phyloP scores from a whole-genome alignment of 1,140 invertebrate species.

The Nixonia krombeini region DNA sequence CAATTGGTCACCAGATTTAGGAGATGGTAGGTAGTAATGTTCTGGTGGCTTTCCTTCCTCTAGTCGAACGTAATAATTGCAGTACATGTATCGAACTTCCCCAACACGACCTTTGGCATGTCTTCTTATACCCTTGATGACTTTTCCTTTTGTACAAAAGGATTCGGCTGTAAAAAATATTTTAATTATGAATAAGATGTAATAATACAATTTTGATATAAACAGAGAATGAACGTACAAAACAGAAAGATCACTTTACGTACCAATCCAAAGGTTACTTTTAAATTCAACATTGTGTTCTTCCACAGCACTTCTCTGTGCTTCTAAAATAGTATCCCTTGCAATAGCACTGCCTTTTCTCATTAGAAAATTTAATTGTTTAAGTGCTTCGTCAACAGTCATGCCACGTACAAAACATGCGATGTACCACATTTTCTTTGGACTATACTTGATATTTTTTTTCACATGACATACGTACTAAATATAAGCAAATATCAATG shows the following conservation, averaged over 20 bases:
- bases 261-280: slow-evolving; percentile 97
- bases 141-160: slow-evolving; percentile 80
- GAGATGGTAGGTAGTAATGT: slow-evolving; percentile 79
- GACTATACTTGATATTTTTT: slow-evolving; percentile 89
- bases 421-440: slow-evolving; percentile 93
- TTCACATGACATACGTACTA: slow-evolving; percentile 90
- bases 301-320: slow-evolving; percentile 87
- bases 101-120: slow-evolving; percentile 83
- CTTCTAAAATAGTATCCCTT: slow-evolving; percentile 88
- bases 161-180: slow-evolving; percentile 84
- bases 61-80: slow-evolving; percentile 90
- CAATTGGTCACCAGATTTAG: slow-evolving; percentile 80
- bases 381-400: slow-evolving; percentile 93
- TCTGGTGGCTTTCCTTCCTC: slow-evolving; percentile 94
- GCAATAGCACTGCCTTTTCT: slow-evolving; percentile 88
- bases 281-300: slow-evolving; percentile 95
- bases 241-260: too few relatives aligned
- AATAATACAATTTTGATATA: background rate
- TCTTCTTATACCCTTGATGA: slow-evolving; percentile 86
- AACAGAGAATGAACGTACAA: too few relatives aligned
- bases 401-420: slow-evolving; percentile 90
- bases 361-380: slow-evolving; percentile 86
- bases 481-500: too few relatives aligned
- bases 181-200: background rate
- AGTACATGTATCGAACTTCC: slow-evolving; percentile 83